A percentile compares a stretch with the other conserved stretches of the same genome.
Evolutionary conservation across 2,113 vertebrate genomes (phyloP).

Genomic region (Phrynosoma blainvillii): DNA sequence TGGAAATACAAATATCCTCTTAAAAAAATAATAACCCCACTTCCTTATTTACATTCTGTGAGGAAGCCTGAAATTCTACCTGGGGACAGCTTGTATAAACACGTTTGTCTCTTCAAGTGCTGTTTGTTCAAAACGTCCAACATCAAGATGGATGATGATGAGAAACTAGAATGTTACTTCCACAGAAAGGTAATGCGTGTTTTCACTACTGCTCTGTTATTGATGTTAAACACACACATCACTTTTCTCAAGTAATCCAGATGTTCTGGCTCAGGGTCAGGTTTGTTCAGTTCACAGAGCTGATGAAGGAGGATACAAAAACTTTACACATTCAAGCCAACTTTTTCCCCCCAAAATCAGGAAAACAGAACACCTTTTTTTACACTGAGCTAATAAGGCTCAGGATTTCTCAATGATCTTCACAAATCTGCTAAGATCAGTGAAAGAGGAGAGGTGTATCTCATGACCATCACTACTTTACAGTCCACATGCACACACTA

Average conservation of each 20-base stretch:
- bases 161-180: not conserved
- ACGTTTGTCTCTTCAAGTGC: slow-evolving; percentile 9
- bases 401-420: not conserved
- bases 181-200: not conserved
- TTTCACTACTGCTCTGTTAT: not conserved
- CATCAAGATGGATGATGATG: slow-evolving; percentile 13
- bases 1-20: slow-evolving; percentile 13
- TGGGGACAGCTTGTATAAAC: not conserved
- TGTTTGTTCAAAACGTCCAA: not conserved
- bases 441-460: not conserved
- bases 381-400: not conserved
- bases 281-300: not conserved
- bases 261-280: not conserved
- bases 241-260: not conserved
- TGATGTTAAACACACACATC: not conserved
- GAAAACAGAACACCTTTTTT: not conserved
- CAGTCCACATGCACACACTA: no score
- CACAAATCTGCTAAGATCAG: not conserved
- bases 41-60: slow-evolving; percentile 22
- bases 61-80: not conserved
- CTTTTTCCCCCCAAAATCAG: not conserved
- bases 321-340: not conserved
- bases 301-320: not conserved
- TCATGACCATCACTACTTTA: not conserved
- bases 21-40: not conserved